Evolutionary conservation across 1,140 invertebrate genomes (phyloP).

Genomic region (Araneus ventricosus): DNA sequence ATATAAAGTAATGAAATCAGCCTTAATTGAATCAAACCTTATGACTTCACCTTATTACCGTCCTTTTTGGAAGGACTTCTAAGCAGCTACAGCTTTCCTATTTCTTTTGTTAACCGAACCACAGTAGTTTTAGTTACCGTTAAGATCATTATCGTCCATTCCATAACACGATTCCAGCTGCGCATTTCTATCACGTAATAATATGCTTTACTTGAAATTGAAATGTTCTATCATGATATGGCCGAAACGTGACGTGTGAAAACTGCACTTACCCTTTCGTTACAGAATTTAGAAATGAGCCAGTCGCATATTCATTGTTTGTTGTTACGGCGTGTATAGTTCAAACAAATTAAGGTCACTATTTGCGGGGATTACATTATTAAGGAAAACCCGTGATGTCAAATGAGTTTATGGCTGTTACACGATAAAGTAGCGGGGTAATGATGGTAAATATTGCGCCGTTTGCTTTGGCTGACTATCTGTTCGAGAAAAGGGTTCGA

Average conservation of each 20-base stretch:
- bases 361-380: background rate
- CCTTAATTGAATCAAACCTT: too few species aligned
- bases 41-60: too few species aligned
- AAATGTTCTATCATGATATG: slow-evolving; percentile 15
- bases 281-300: slow-evolving; percentile 2
- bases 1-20: too few species aligned
- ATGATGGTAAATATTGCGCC: background rate
- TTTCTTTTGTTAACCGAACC: background rate
- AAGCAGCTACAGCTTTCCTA: background rate
- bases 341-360: slow-evolving; percentile 32
- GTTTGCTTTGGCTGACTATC: background rate
- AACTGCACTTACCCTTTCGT: background rate
- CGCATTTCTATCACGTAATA: background rate
- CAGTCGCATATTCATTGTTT: background rate
- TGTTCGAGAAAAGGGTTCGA: background rate
- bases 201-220: slow-evolving; percentile 10
- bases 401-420: background rate
- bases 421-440: background rate
- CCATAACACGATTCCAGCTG: background rate
- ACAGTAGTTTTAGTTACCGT: slow-evolving; percentile 1
- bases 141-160: slow-evolving; percentile 21
- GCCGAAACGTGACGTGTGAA: slow-evolving; percentile 39
- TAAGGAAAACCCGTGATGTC: background rate
- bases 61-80: too few species aligned
- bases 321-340: background rate